These are phyloP conservation scores for Temnothorax longispinosus DNA, from an alignment of 1,140 invertebrate genomes.

Conservation along the genomic window DNA sequence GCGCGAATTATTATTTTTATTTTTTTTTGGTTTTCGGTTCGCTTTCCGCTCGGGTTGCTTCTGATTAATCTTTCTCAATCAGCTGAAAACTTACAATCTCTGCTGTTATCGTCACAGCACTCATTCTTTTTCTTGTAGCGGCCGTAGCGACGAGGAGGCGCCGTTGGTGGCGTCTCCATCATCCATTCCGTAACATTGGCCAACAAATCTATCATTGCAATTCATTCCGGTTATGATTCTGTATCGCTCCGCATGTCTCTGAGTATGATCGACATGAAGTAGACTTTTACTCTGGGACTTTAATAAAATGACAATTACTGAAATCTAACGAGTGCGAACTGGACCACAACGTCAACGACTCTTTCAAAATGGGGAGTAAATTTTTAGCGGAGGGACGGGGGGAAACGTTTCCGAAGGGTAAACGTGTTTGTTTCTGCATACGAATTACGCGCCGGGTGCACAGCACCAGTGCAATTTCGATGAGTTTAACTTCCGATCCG, in stretches of 20 bases:
- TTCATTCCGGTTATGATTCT: conserved; percentile 70
- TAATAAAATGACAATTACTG: neutral
- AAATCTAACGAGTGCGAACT: conserved; percentile 10
- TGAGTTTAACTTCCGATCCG: conserved; percentile 2
- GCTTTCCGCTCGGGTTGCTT: conserved; percentile 57
- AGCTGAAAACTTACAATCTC: conserved; percentile 84
- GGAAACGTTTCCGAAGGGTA: neutral
- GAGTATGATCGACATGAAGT: conserved; percentile 46
- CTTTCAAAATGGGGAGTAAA: neutral
- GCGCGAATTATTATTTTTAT: conserved; percentile 37
- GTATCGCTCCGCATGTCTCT: conserved; percentile 51
- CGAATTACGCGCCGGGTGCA: neutral
- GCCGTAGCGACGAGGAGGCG: conserved; percentile 80
- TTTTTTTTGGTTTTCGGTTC: conserved; percentile 58
- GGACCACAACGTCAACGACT: neutral
- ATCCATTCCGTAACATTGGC: conserved; percentile 83
- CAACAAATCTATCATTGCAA: conserved; percentile 82
- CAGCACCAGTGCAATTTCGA: neutral
- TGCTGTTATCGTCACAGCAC: conserved; percentile 84
- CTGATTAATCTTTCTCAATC: conserved; percentile 69
- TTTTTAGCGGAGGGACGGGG: neutral
- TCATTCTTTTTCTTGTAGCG: conserved; percentile 86
- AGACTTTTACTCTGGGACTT: conserved; percentile 31
- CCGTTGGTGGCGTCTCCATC: conserved; percentile 76
- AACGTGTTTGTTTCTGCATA: neutral